Conservation (phyloP, 2,888 invertebrate species). For the Rotaria socialis region DNA sequence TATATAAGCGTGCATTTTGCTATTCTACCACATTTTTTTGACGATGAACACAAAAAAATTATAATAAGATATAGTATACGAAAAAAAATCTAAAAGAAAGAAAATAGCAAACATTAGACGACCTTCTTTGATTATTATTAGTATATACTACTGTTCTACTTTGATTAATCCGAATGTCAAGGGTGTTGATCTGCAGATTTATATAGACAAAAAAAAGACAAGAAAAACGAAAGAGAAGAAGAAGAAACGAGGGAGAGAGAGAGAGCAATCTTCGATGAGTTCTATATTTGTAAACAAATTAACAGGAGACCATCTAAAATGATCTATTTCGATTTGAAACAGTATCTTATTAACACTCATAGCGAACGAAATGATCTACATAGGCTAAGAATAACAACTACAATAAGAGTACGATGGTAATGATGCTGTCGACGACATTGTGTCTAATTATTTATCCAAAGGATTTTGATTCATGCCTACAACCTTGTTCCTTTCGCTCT, state of each 20-base stretch:
- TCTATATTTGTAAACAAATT: neutral
- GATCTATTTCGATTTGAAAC: neutral
- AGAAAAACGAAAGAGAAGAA: too few species aligned
- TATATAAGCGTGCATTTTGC: neutral
- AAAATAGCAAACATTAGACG: neutral
- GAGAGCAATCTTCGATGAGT: too few species aligned
- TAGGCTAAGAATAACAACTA: neutral
- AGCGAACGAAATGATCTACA: neutral
- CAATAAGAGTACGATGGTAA: neutral
- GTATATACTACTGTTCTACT: neutral
- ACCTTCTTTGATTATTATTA: neutral
- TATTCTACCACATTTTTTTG: neutral
- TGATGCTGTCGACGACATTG: neutral
- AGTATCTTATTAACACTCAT: neutral
- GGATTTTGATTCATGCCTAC: constrained; percentile 5
- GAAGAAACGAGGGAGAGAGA: too few species aligned
- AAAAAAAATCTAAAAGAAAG: neutral
- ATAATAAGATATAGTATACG: neutral
- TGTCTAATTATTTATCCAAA: neutral
- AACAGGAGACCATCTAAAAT: neutral
- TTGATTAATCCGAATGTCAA: constrained; percentile 18
- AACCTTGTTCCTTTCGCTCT: constrained; percentile 8
- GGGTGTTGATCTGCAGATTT: neutral
- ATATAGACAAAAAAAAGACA: too few species aligned
- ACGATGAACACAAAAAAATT: neutral